Evolutionary conservation across 92 coral and sea anemone species (phyloP).

Genomic region (Palythoa caribaeorum): DNA sequence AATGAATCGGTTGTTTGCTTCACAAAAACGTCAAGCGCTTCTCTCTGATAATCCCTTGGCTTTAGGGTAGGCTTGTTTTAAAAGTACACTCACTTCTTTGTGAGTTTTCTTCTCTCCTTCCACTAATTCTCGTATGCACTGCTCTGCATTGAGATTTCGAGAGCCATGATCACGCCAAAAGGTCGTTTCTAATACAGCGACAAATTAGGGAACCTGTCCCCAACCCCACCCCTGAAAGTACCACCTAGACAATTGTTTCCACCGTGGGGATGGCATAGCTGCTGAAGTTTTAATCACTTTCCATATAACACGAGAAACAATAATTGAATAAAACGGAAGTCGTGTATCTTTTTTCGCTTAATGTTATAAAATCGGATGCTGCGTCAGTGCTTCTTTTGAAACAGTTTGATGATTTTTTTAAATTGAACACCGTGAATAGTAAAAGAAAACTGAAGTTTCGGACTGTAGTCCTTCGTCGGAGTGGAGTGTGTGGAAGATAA

Average conservation of each 20-base stretch:
- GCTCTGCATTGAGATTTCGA: constrained; percentile 16
- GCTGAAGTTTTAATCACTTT: background rate
- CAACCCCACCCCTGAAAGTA: background rate
- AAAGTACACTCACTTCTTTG: constrained; percentile 31
- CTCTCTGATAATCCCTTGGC: constrained; percentile 35
- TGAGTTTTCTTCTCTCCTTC: constrained; percentile 39
- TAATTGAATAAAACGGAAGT: background rate
- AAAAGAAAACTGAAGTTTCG: too few species aligned
- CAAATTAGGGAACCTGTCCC: constrained; percentile 14
- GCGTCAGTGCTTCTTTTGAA: too few species aligned
- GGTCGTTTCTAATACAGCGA: constrained; percentile 10
- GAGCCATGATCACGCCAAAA: constrained; percentile 20
- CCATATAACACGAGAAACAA: background rate
- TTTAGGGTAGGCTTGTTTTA: constrained; percentile 27
- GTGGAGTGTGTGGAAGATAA: too few species aligned
- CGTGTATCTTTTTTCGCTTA: too few species aligned
- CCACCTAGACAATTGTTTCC: background rate
- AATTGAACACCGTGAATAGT: too few species aligned
- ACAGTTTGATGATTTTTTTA: too few species aligned
- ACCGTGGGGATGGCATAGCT: background rate
- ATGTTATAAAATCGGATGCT: too few species aligned
- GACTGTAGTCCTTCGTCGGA: too few species aligned
- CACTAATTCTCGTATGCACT: constrained; percentile 34
- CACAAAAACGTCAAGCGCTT: constrained; percentile 41
- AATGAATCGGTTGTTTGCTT: constrained; percentile 11